Base-by-base conservation (phyloP, 2,113 vertebrate genomes). In the Dipodomys stephensi region DNA sequence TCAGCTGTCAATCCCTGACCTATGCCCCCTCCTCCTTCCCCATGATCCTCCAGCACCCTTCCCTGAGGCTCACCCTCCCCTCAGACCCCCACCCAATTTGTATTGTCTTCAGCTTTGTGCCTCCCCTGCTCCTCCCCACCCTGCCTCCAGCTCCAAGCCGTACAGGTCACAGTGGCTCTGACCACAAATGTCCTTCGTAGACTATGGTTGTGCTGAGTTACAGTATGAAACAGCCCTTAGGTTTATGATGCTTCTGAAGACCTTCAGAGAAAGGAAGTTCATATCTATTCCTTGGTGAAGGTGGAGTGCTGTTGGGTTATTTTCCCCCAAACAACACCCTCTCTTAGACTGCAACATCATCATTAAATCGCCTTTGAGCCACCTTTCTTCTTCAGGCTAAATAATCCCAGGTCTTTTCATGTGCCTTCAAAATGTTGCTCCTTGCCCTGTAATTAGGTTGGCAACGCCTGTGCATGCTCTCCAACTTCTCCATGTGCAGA, bases 331-430 rank as follows among this genome's bases (percentile, higher is more conserved):
- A 69, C 94, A 92, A 92, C 57, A 86, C 57, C 78, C 27, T n/a
- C 90, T 94, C 87, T 81, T 18, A 64, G 35, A 39, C 64, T 86
- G 81, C 78, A 91, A 87, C 64, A 15, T 80, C 91, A n/a, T 94
- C 79, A 95, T 96, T 92, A 96, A 92, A 64, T 91, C 93, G 86
- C 74, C 88, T 93, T 57, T 74, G 73, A 94, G 87, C 44, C 87
- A 77, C 83, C 87, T 95, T 93, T 87, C 62, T 92, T 94, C 90
- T 91, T 64, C 83, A 72, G 88, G 88, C 79, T 90, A 92, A 96
- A 46, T 80, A 90, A 87, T 69, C 72, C 86, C 60, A 11, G 18
- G 60, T 93, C 95, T 86, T 93, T 89, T 79, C 78, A 72, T 90
- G 87, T 80, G 87, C 39, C 82, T 96, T 91, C 19, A 53, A 44